These are phyloP conservation scores for Drosophila mettleri DNA, from an alignment of 2,888 invertebrate genomes.

Conservation along the genomic window DNA sequence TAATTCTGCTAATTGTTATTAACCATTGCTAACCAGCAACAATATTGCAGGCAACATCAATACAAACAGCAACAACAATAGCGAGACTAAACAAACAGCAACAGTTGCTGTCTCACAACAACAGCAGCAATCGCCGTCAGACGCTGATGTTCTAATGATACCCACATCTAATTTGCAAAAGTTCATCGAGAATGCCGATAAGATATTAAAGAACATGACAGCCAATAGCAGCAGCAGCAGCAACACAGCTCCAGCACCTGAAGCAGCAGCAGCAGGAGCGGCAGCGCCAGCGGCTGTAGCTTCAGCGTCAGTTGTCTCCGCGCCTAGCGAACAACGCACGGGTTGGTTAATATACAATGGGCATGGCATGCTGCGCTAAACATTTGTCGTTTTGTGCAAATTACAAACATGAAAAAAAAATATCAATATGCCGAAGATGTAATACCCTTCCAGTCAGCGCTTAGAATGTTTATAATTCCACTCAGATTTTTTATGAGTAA, in stretches of 20 bases:
- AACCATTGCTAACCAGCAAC: conserved; percentile 4
- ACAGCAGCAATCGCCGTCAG: conserved; percentile 58
- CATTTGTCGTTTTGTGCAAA: conserved; percentile 25
- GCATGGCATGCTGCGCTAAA: conserved; percentile 29
- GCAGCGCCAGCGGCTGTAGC: conserved; percentile 17
- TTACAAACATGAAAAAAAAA: not conserved
- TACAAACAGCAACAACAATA: conserved; percentile 61
- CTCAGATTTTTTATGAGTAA: too few species aligned
- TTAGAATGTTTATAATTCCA: not conserved
- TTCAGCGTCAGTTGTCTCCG: conserved; percentile 22
- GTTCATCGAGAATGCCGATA: conserved; percentile 83
- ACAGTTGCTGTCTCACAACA: conserved; percentile 24
- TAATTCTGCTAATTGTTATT: conserved; percentile 22
- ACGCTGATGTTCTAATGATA: conserved; percentile 80
- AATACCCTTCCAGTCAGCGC: not conserved
- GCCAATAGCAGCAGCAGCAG: conserved; percentile 47
- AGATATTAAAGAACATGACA: conserved; percentile 83
- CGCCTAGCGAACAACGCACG: conserved; percentile 57
- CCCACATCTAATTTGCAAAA: conserved; percentile 84
- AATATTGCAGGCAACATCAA: conserved; percentile 74
- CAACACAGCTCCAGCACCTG: conserved; percentile 17
- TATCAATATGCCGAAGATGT: not conserved
- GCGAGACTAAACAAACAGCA: conserved; percentile 53
- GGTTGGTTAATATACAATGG: conserved; percentile 41
- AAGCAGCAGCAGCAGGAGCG: conserved; percentile 29